A percentile compares a stretch with the other conserved stretches of the same genome.
These are phyloP conservation scores for Tragelaphus buxtoni DNA, from an alignment of 2,113 vertebrate genomes.

Conservation along the genomic window DNA sequence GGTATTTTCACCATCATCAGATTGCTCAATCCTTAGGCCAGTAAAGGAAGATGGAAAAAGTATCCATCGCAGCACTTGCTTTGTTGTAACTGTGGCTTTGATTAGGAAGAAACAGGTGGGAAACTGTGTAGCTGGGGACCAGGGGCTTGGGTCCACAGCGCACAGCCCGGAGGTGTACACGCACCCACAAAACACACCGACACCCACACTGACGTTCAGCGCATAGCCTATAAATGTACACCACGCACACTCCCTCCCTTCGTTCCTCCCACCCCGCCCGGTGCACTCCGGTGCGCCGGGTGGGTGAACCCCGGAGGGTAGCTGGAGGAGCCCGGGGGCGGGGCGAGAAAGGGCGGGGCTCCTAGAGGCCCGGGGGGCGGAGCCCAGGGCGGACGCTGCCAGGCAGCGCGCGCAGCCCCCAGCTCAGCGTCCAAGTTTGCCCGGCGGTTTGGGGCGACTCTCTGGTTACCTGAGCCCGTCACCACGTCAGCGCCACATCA, in stretches of 20 bases:
- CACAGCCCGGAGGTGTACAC: not conserved
- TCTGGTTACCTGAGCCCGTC: slow-evolving; percentile 79
- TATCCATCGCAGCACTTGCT: not conserved
- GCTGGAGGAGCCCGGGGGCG: not conserved
- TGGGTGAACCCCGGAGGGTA: not conserved
- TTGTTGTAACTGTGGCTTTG: not conserved
- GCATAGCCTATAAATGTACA: not conserved
- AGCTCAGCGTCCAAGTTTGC: not conserved
- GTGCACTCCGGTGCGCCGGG: not conserved
- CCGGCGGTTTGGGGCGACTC: not conserved
- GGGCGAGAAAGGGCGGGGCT: not conserved
- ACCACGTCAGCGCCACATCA: slow-evolving; percentile 82
- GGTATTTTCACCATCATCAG: not conserved
- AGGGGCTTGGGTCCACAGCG: not conserved
- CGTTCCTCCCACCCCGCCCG: not conserved
- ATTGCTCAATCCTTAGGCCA: not conserved
- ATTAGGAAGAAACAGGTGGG: not conserved
- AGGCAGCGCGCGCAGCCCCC: too few species aligned
- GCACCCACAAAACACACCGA: not conserved
- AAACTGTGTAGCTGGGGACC: fast-evolving
- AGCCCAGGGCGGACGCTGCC: not conserved
- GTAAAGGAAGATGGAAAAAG: not conserved
- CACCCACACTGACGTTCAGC: not conserved
- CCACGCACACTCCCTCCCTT: not conserved
- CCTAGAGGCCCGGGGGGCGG: not conserved